Percentiles rank a stretch among this genome's conserved stretches.
Conservation (phyloP, 2,888 invertebrate genomes). For the Dorcus hopei region DNA sequence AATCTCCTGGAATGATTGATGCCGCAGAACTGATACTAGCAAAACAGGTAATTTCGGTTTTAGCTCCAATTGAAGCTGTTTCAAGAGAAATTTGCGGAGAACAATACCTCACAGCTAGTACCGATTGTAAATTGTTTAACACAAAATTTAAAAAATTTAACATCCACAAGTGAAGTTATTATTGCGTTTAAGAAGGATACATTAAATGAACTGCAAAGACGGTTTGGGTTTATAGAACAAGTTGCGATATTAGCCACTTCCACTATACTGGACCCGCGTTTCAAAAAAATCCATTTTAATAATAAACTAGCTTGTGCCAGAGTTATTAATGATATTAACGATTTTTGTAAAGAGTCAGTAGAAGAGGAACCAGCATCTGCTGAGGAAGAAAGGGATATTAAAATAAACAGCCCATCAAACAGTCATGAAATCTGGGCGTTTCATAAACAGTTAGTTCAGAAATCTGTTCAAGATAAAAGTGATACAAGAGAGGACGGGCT, state of each 20-base stretch:
- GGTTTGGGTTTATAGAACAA: neutral
- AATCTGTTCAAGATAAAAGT: no score
- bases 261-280: neutral
- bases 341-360: neutral
- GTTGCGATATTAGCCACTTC: neutral
- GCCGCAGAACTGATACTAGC: neutral
- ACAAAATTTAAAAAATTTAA: neutral
- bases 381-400: no score
- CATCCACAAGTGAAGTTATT: neutral
- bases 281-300: neutral
- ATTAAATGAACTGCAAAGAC: neutral
- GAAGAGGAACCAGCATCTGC: neutral
- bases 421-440: no score
- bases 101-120: neutral
- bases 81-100: neutral
- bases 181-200: neutral
- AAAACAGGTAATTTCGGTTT: neutral
- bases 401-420: no score
- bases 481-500: no score
- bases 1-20: neutral
- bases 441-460: no score
- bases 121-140: neutral
- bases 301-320: neutral
- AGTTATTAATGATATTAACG: neutral
- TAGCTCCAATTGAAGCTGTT: neutral